Conservation (phyloP, 2,797 vertebrate genomes). For the Thamnophis elegans region DNA sequence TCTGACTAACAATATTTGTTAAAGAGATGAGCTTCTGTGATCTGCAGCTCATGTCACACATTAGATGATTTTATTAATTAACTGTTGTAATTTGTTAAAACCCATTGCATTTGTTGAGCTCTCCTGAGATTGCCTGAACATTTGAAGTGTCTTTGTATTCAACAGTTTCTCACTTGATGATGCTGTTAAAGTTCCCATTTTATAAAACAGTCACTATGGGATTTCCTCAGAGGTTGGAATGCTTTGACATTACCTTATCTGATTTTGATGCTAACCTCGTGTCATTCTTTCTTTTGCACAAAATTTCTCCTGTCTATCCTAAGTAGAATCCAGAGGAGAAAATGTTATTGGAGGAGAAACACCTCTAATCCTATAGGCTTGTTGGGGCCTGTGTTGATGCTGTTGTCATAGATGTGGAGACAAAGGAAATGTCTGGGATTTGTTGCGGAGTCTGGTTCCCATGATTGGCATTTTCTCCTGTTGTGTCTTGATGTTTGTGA, state of each 20-base stretch:
- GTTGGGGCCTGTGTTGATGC: neutral
- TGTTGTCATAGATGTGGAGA: neutral
- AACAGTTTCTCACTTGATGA: neutral
- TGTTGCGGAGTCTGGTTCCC: neutral
- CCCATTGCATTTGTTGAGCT: neutral
- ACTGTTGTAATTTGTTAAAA: neutral
- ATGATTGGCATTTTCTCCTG: neutral
- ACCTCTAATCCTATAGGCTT: neutral
- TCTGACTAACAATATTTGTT: neutral
- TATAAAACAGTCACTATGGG: neutral
- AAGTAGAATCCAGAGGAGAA: neutral
- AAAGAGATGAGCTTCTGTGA: neutral
- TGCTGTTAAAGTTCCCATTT: neutral
- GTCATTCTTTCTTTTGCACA: neutral
- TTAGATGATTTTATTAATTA: neutral
- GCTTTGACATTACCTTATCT: neutral
- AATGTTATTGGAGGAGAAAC: neutral
- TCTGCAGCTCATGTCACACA: neutral
- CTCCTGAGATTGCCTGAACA: neutral
- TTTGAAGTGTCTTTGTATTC: neutral
- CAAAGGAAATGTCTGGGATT: neutral
- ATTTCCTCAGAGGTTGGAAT: neutral
- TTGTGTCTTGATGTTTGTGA: neutral
- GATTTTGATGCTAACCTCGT: neutral
- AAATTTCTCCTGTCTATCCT: neutral